Base-by-base conservation (phyloP, 1,140 invertebrate species). In the Brachionus angularis region DNA sequence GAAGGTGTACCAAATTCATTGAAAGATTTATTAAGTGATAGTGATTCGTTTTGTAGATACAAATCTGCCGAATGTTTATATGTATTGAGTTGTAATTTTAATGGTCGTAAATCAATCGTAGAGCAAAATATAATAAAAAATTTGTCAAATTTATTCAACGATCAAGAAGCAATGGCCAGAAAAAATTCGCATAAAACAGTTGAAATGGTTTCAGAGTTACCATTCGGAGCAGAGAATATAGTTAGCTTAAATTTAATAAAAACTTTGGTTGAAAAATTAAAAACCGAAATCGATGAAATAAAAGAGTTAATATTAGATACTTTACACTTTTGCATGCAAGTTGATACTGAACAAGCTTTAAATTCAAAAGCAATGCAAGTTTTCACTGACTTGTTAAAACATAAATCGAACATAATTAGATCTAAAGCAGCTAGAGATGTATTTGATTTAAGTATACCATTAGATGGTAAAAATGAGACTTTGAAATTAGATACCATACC, bases 231-330 rank as follows among this genome's bases (percentile, higher is more conserved):
- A 58, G 76, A 78, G 69, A 78, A 77, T 14, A 78, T 82, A 69
- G 77, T 82, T 8, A 44, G 76, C 61, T 75, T 76, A 31, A 75
- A 77, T 39, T 73, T 82, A 46, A 75, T 82, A 16, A 72, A 75
- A 46, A 76, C 73, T 16, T 73, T 82, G 50, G 78, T 82, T 0
- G 73, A 75, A 29, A 81, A 82, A 72, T 73, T 81, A 33, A 73
- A 75, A 50, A 73, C 70, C 62, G 80, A 82, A 73, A 70, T 76
- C 64, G 77, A 80, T 72, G 78, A 82, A 75, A 80, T 82, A 8
- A 80, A 80, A 79, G 73, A 75, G 50, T 64, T 79, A 7, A 82
- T 82, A 67, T 73, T 82, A 44, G 79, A 82, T 72, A 79, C 79
- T 5, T 69, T 82, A 25, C 81, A 82, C 72, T 81, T 77, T 74